These are phyloP conservation scores for Drosophila melanica DNA, from an alignment of 1,140 invertebrate genomes.

Conservation along the genomic window DNA sequence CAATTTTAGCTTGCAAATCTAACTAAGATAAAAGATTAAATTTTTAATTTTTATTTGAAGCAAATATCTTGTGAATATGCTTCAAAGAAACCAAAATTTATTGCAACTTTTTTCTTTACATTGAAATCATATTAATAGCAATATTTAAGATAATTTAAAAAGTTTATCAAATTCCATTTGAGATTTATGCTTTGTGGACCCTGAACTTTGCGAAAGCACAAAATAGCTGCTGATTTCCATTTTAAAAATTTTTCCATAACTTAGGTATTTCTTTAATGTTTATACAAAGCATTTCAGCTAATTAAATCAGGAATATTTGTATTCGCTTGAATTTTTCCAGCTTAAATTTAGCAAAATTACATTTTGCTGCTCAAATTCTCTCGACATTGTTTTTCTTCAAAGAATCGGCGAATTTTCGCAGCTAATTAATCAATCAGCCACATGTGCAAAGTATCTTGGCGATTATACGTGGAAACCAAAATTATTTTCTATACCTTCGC, in stretches of 20 bases:
- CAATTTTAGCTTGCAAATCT: no score
- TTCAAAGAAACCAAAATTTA: no score
- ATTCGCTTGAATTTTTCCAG: not conserved
- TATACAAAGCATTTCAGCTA: not conserved
- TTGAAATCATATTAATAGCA: no score
- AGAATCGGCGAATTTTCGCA: slow-evolving; percentile 8
- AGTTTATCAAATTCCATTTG: not conserved
- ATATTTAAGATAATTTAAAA: no score
- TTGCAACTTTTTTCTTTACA: no score
- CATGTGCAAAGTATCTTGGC: slow-evolving; percentile 37
- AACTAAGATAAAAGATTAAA: no score
- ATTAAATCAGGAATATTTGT: slow-evolving; percentile 9
- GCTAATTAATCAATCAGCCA: slow-evolving; percentile 38
- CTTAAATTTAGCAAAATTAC: not conserved
- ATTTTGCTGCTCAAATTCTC: not conserved
- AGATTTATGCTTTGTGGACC: not conserved
- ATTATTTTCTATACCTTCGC: not conserved
- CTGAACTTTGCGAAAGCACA: no score
- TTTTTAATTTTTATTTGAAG: no score
- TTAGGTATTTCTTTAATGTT: not conserved
- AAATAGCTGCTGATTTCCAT: not conserved
- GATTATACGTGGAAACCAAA: slow-evolving; percentile 2
- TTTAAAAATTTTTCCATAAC: not conserved
- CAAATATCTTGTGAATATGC: no score
- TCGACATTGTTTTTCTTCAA: slow-evolving; percentile 4